phyloP scores from a whole-genome alignment of 2,113 vertebrate genomes.

The Sminthopsis crassicaudata region DNA sequence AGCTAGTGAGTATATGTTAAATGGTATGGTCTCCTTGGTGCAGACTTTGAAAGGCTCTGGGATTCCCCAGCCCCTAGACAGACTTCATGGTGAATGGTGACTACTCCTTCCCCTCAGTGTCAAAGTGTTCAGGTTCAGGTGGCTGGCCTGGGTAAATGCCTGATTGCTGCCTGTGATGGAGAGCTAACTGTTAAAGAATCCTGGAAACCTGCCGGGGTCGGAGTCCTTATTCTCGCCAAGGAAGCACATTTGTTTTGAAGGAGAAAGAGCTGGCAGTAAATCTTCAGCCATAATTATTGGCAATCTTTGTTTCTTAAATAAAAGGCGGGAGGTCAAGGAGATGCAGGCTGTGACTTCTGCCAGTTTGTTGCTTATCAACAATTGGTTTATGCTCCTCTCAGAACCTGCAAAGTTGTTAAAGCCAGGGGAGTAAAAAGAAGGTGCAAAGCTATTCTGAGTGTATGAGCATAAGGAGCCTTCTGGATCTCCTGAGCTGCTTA shows the following conservation, averaged over 20 bases:
- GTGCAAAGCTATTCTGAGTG: neutral
- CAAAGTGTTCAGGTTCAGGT: neutral
- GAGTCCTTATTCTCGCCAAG: neutral
- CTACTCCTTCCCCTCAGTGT: neutral
- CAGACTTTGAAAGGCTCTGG: neutral
- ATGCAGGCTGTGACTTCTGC: neutral
- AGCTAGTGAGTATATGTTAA: neutral
- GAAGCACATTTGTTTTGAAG: neutral
- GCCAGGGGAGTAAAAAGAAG: neutral
- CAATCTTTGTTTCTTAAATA: neutral
- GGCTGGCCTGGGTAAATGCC: neutral
- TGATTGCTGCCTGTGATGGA: neutral
- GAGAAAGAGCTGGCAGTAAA: neutral
- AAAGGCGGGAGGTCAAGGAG: neutral
- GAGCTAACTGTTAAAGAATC: neutral
- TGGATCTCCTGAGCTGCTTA: neutral
- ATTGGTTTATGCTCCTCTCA: neutral
- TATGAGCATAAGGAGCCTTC: neutral
- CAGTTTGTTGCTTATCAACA: neutral
- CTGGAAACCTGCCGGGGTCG: neutral
- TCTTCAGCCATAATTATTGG: neutral
- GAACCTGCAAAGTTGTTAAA: neutral
- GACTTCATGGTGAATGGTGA: neutral
- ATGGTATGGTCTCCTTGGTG: neutral
- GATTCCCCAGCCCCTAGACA: neutral